These are phyloP conservation scores for Drosophila affinis DNA, from an alignment of 2,888 invertebrate species.

Conservation along the genomic window DNA sequence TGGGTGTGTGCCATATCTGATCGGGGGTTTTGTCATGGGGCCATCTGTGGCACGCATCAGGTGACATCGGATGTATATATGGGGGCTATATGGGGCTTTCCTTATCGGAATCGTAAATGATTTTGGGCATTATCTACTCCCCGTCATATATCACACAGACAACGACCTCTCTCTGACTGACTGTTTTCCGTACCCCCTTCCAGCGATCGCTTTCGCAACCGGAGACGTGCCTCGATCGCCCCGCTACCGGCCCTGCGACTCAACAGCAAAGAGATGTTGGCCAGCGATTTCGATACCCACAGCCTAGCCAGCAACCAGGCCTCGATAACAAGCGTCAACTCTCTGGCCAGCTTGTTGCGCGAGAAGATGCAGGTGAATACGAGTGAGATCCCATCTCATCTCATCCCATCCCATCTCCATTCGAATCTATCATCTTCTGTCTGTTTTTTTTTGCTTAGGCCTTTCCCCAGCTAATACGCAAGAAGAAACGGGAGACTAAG, in stretches of 20 bases:
- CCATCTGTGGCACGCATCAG: not conserved
- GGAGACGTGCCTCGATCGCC: slow-evolving; percentile 87
- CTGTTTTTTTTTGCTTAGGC: slow-evolving; percentile 84
- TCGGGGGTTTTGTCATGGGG: not conserved
- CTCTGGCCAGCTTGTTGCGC: slow-evolving; percentile 91
- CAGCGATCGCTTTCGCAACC: slow-evolving; percentile 88
- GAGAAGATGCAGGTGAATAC: slow-evolving; percentile 90
- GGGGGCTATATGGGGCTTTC: not conserved
- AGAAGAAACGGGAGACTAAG: slow-evolving; percentile 87
- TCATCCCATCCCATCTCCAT: too few species aligned
- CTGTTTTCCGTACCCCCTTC: slow-evolving; percentile 50
- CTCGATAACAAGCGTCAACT: slow-evolving; percentile 93
- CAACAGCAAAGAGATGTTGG: slow-evolving; percentile 85
- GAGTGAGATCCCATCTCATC: too few species aligned
- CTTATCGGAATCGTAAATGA: slow-evolving; percentile 24
- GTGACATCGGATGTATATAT: slow-evolving; percentile 6
- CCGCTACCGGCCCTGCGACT: slow-evolving; percentile 85
- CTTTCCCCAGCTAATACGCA: slow-evolving; percentile 89
- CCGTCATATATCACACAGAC: slow-evolving; percentile 10
- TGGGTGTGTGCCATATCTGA: not conserved
- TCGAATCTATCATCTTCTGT: not conserved
- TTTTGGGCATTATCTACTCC: slow-evolving; percentile 7
- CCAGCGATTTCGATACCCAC: slow-evolving; percentile 85
- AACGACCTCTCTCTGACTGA: not conserved
- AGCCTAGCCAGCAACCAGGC: slow-evolving; percentile 84